A percentile compares a stretch with the other conserved stretches of the same genome.
phyloP scores from a whole-genome alignment of 2,113 vertebrate genomes.

The Deroptyus accipitrinus region DNA sequence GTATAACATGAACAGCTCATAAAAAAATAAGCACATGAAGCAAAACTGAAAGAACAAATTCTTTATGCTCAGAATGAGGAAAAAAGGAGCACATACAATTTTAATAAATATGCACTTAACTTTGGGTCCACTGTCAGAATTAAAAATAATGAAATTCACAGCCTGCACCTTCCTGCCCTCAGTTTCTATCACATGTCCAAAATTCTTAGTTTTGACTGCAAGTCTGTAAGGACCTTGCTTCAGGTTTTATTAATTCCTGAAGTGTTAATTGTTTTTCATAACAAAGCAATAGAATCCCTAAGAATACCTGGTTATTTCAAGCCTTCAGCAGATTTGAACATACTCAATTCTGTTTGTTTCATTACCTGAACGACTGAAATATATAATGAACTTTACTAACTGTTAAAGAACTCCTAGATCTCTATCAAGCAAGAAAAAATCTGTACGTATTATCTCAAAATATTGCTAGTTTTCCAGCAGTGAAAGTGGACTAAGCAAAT shows the following conservation, averaged over 20 bases:
- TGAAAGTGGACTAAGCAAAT: background rate
- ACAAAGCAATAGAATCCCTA: background rate
- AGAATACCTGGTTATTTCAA: background rate
- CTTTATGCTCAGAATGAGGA: background rate
- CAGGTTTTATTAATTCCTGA: background rate
- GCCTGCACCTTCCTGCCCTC: background rate
- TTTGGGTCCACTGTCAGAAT: background rate
- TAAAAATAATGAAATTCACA: background rate
- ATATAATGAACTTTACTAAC: background rate
- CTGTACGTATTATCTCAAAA: background rate
- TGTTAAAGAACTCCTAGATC: background rate
- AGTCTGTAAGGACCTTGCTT: background rate
- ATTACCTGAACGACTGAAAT: background rate
- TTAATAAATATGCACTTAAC: background rate
- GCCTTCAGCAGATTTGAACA: background rate
- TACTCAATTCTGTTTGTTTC: background rate
- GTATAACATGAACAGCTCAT: background rate
- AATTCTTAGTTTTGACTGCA: background rate
- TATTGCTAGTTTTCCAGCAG: background rate
- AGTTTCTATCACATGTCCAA: background rate
- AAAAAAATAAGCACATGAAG: background rate
- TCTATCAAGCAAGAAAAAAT: background rate
- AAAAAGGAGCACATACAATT: background rate
- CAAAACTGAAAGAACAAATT: background rate
- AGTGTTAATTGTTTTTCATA: background rate